Evolutionary conservation across 1,140 invertebrate species (phyloP).

Genomic region (Leptinotarsa texana): DNA sequence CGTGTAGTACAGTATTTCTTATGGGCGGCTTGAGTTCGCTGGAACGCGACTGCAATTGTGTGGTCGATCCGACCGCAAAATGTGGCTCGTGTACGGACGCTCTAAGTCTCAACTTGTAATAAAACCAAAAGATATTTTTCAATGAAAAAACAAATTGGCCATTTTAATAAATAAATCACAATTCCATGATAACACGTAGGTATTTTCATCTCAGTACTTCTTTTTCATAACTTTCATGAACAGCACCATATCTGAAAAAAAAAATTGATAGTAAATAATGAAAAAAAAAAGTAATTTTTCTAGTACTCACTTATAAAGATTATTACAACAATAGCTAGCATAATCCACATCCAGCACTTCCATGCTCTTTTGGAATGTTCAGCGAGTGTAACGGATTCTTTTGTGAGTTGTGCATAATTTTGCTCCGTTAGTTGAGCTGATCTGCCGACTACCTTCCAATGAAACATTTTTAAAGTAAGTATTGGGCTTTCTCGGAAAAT

Average conservation of each 20-base stretch:
- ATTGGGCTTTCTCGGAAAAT: no score
- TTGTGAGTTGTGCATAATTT: slow-evolving; percentile 76
- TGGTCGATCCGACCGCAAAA: no score
- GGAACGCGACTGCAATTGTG: no score
- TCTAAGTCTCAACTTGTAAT: no score
- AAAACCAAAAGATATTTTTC: no score
- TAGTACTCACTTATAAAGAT: slow-evolving; percentile 81
- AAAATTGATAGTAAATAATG: slow-evolving; percentile 26
- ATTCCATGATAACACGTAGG: neutral
- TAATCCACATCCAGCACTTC: slow-evolving; percentile 93
- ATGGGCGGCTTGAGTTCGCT: no score
- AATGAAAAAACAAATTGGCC: neutral
- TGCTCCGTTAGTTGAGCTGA: slow-evolving; percentile 78
- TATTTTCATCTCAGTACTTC: slow-evolving; percentile 39
- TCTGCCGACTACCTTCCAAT: slow-evolving; percentile 67
- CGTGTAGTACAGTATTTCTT: no score
- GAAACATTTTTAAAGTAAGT: no score
- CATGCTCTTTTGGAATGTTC: slow-evolving; percentile 85
- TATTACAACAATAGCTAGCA: slow-evolving; percentile 79
- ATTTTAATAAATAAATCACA: slow-evolving; percentile 2
- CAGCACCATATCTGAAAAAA: slow-evolving; percentile 73
- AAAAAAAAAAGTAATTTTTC: neutral
- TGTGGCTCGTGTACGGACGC: no score
- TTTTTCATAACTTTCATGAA: slow-evolving; percentile 80
- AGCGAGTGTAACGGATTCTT: slow-evolving; percentile 79